These are phyloP conservation scores for Chalcis sispes DNA, from an alignment of 2,888 invertebrate species.

Conservation along the genomic window DNA sequence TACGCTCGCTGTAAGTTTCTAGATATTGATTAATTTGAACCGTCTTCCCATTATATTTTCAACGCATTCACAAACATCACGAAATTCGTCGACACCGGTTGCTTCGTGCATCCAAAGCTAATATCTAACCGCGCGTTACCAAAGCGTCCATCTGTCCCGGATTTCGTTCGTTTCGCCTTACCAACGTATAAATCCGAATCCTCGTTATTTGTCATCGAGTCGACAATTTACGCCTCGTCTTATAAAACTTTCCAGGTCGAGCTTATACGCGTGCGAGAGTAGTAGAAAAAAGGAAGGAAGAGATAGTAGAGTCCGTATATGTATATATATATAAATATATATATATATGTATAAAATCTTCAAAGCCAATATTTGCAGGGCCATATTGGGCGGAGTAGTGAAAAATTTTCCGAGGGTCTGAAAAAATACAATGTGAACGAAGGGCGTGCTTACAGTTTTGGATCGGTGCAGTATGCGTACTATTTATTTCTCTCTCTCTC, in stretches of 20 bases:
- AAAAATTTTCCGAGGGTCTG: conserved; percentile 21
- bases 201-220: conserved; percentile 14
- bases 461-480: background rate
- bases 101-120: no score
- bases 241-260: no score
- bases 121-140: no score
- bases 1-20: no score
- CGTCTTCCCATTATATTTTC: no score
- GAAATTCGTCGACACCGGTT: no score
- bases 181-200: background rate
- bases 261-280: no score
- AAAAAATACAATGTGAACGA: conserved; percentile 21
- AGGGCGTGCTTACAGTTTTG: background rate
- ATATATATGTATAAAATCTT: conserved; percentile 11
- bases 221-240: no score
- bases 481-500: background rate
- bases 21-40: no score
- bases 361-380: conserved; percentile 47
- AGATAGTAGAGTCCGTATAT: background rate
- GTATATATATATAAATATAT: background rate
- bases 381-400: background rate
- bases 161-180: background rate
- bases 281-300: no score
- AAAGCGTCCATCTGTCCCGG: no score
- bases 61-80: no score